Evolutionary conservation across 2,113 vertebrate species (phyloP), one percentile per base, ranked within the genome.

Genomic region (Rhinoderma darwinii): DNA sequence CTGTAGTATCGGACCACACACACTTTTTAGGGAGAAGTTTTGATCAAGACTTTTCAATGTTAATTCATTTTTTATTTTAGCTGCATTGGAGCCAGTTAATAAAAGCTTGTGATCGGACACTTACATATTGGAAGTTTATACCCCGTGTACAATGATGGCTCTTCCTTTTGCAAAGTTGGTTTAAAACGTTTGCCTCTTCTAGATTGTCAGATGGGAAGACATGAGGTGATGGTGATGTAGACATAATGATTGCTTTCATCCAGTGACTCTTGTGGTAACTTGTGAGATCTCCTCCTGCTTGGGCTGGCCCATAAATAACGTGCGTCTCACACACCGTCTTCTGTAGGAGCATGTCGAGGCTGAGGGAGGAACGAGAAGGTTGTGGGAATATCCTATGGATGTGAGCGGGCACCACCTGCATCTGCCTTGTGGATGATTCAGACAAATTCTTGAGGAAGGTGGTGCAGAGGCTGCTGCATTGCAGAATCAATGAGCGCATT

Each of bases 371-470:
- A 27, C 39, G 41, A 63, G 7, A 17, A 17, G 30, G 47, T 50
- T 78, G 5, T 79, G 72, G 83, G 70, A 59, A 30, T 74, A 27
- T 54, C 50, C 51, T 56, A 3, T 84, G 54, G 72, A 41, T n/a
- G 44, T 11, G 63, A 74, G 18, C 18, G n/a, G 75, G 22, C 50
- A 25, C 83, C 30, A 70, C 83, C 61, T 22, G 61, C 63, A 25
- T 50, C 15, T 54, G 22, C 47, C 56, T 10, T 15, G 4, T 50
- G 22, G 61, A 56, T 84, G 66, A 73, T 73, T 73, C 82, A 84
- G 41, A 30, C 30, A 73, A 63, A 83, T 73, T 84, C 68, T 56
- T 73, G 15, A 37, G 37, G 68, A 25, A 84, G 82, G 66, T 84
- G 82, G 30, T 70, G 32, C 37, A 35, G 59, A 41, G 25, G 68